A percentile compares a stretch with the other conserved stretches of the same genome.
These are phyloP conservation scores for Kradibia gibbosae DNA, from an alignment of 1,140 invertebrate species.

Conservation along the genomic window DNA sequence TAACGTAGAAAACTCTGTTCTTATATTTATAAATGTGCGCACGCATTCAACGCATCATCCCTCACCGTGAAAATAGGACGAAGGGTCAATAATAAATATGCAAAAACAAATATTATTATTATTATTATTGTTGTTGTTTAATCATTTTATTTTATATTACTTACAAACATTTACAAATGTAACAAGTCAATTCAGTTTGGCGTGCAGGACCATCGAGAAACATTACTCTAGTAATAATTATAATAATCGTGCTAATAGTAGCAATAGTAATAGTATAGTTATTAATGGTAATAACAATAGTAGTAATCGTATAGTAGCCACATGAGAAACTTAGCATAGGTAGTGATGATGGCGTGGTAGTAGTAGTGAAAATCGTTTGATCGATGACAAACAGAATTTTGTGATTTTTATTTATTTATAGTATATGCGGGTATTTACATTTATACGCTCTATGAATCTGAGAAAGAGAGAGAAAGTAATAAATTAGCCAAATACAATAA, in stretches of 20 bases:
- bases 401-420: neutral
- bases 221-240: constrained; percentile 56
- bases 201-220: constrained; percentile 64
- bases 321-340: neutral
- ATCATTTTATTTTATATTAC: constrained; percentile 68
- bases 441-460: neutral
- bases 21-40: too few relatives aligned
- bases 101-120: neutral
- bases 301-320: constrained; percentile 2
- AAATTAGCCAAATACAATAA: neutral
- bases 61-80: too few relatives aligned
- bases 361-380: neutral
- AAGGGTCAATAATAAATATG: neutral
- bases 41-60: too few relatives aligned
- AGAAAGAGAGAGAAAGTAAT: neutral
- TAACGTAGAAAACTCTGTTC: too few relatives aligned
- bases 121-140: constrained; percentile 59
- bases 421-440: constrained; percentile 19
- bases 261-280: constrained; percentile 19
- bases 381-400: neutral
- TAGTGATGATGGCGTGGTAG: neutral
- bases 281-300: constrained; percentile 22
- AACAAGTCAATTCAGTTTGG: constrained; percentile 69
- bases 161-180: constrained; percentile 70
- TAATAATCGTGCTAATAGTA: constrained; percentile 6